Base-by-base conservation (phyloP, 1,140 invertebrate species). In the Neodiprion lecontei region DNA sequence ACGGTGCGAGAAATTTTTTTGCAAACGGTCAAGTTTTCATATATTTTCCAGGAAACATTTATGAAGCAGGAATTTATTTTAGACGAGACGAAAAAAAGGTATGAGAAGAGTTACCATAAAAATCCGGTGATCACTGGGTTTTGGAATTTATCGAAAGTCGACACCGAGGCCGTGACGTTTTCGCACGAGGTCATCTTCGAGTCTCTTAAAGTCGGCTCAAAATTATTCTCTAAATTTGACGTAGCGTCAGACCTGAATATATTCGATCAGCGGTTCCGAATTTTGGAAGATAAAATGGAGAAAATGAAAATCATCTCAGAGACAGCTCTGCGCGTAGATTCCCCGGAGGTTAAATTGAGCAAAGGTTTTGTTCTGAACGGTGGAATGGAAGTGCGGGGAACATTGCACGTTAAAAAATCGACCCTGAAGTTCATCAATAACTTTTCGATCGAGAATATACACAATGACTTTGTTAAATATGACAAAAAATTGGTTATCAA, bases 41-140 rank as follows among this genome's bases (percentile, higher is more conserved):
- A 1, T 0, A 14, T 40, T 28, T 69, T 48, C 23, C 40, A 84
- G 83, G 78, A 79, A 17, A 9, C 79, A 66, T 69, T 83, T 65
- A 17, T 76, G 9, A 73, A 80, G 23, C 82, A 85, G 53, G 77
- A 84, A 69, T 61, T 21, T 7, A 72, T 81, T 61, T 67, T 85
- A 3, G 12, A 78, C 47, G 76, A 81, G 47, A 80, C 78, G 1
- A 61, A 74, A 14, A n/a, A 2, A 12, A 68, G 48, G 0, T 28
- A 79, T 1, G 65, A 80, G 8, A 49, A 74, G 17, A 81, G 78
- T 69, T 77, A 81, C 23, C 72, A 78, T 0, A 72, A 49, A 0
- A 77, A 78, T 76, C 69, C 76, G 0, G 9, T 65, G 0, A 53
- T 78, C 48, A 77, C 77, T 0, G 73, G 76, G 9, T 75, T 77